Base-by-base conservation (phyloP, 2,888 invertebrate species). In the Cataglyphis livida region DNA sequence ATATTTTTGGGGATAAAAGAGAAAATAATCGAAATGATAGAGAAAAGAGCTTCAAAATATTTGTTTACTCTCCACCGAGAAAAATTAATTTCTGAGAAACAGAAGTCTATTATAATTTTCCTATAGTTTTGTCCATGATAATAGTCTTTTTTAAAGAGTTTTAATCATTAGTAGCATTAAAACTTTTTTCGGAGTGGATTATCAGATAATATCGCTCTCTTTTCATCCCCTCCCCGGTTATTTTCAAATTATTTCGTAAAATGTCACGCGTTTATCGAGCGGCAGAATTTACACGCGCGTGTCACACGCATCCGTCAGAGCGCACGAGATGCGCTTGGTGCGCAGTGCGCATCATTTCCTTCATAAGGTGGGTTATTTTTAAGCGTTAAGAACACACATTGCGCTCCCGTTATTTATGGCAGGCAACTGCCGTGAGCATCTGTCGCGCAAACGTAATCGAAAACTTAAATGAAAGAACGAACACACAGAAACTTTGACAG, bases 341-440 rank as follows among this genome's bases (percentile, higher is more conserved):
- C 25, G 35, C 21, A 32, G n/a, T 0, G 48, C 61, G 68, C 44
- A 48, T 28, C 70, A 41, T 44, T 57, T 66, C 54, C 62, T 84
- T 28, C 61, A 35, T 35, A 61, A 41, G 44, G 32, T 51, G 59
- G 28, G 75, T 71, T 84, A 84, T 84, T 85, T 86, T 82, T 82
- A 74, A 74, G 35, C 21, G 0, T 51, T 48, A n/a, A 48, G 48
- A 51, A 6, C 48, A n/a, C 41, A 64, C 41, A 64, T 64, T 61
- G 57, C 66, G 73, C 73, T 83, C 74, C 81, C 82, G 83, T 81
- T 57, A 87, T 84, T 84, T 84, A 82, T 70, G 78, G 57, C 82
- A 51, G 38, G 73, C 76, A 54, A 82, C 38, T 74, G 62, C 65
- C 51, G 44, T 28, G 35, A 82, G 38, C 15, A 9, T 68, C 66